Evolutionary conservation across 2,888 invertebrate genomes (phyloP).

Genomic region (Latrodectus elegans): DNA sequence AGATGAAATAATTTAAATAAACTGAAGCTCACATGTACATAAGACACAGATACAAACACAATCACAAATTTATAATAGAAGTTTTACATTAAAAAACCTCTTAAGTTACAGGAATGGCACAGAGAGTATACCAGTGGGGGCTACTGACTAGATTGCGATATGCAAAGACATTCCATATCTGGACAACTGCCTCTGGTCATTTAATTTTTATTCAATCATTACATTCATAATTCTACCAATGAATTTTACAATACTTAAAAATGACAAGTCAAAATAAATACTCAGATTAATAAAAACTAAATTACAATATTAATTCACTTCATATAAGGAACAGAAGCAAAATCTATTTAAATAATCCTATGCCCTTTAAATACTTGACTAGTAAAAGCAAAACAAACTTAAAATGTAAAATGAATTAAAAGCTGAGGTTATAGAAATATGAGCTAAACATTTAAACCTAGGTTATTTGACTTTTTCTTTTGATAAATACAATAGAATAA

Average conservation of each 20-base stretch:
- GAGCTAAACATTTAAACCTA: no score
- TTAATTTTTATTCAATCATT: not conserved
- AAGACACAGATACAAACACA: slow-evolving; percentile 15
- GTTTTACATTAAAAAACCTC: slow-evolving; percentile 16
- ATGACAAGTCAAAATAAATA: not conserved
- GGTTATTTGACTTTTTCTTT: no score
- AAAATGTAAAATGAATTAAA: no score
- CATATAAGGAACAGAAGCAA: not conserved
- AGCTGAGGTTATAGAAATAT: no score
- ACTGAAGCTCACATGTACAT: not conserved
- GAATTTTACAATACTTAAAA: not conserved
- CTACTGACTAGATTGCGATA: slow-evolving; percentile 62
- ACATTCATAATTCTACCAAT: not conserved
- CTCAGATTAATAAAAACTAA: not conserved
- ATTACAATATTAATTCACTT: not conserved
- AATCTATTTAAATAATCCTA: not conserved
- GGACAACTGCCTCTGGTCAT: slow-evolving; percentile 28
- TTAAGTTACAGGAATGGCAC: slow-evolving; percentile 54
- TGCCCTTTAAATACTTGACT: no score
- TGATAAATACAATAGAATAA: no score
- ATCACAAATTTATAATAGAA: not conserved
- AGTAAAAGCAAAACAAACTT: no score
- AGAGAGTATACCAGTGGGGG: slow-evolving; percentile 41
- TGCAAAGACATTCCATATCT: slow-evolving; percentile 42
- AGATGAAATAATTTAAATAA: not conserved